phyloP scores from a whole-genome alignment of 1,140 invertebrate genomes.

The Andrena cerasifolii region DNA sequence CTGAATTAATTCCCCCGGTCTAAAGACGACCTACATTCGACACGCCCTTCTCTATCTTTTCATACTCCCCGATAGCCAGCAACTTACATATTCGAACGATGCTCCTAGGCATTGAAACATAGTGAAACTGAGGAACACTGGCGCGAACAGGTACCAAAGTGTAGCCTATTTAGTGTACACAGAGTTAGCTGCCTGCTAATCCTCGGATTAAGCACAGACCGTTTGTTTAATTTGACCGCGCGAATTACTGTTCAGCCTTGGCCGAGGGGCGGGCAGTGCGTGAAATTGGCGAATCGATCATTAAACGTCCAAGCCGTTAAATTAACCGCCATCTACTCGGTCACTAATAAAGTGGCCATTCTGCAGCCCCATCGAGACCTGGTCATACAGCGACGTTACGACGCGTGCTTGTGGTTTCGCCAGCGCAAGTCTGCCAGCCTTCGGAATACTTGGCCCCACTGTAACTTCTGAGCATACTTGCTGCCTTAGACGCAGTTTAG shows the following conservation, averaged over 20 bases:
- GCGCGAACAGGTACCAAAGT: neutral
- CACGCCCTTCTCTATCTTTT: neutral
- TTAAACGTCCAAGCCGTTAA: constrained; percentile 75
- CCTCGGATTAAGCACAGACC: constrained; percentile 33
- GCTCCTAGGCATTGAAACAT: too few relatives aligned
- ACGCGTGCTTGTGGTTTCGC: neutral
- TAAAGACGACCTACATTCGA: constrained; percentile 31
- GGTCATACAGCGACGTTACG: constrained; percentile 17
- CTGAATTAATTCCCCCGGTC: constrained; percentile 60
- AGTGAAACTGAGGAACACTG: too few relatives aligned
- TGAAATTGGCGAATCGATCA: constrained; percentile 75
- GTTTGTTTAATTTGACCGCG: constrained; percentile 52
- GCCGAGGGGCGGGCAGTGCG: constrained; percentile 45
- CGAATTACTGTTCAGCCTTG: constrained; percentile 23
- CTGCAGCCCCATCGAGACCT: constrained; percentile 5
- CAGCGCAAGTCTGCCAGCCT: neutral
- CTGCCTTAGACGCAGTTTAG: neutral
- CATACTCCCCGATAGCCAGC: too few relatives aligned
- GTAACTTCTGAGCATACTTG: neutral
- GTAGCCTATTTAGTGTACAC: constrained; percentile 20
- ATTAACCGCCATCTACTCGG: constrained; percentile 73
- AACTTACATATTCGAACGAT: too few relatives aligned
- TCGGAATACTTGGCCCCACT: neutral
- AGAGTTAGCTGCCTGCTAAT: constrained; percentile 35
- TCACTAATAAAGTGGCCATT: constrained; percentile 73